Percentiles rank a stretch among this genome's conserved stretches.
phyloP scores from a whole-genome alignment of 2,113 vertebrate species.

The Pomatostomus ruficeps region DNA sequence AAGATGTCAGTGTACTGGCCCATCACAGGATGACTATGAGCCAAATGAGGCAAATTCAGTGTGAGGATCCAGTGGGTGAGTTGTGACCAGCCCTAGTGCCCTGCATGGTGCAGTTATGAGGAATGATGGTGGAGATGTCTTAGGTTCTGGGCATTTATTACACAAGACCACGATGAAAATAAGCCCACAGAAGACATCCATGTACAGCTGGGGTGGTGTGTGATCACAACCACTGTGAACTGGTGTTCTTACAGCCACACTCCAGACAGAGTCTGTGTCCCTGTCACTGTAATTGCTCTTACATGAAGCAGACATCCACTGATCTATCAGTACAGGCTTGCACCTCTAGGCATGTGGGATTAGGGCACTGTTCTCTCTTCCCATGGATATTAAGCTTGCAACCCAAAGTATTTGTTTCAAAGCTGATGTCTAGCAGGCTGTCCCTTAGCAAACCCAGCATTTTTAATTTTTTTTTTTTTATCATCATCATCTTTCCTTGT shows the following conservation, averaged over 20 bases:
- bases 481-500: background rate
- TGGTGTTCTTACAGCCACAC: background rate
- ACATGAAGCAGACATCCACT: rapidly evolving
- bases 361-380: background rate
- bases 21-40: constrained; percentile 16
- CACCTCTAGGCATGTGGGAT: background rate
- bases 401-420: background rate
- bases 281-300: background rate
- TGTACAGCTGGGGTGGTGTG: background rate
- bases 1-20: background rate
- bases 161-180: background rate
- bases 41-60: background rate
- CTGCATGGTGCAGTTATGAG: background rate
- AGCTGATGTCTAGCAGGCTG: background rate
- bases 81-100: background rate
- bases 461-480: background rate
- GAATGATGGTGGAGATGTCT: rapidly evolving
- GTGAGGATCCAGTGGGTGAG: background rate
- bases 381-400: background rate
- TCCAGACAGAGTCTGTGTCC: background rate
- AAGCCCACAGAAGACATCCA: background rate
- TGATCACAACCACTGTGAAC: background rate
- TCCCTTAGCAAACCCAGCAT: background rate
- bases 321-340: background rate
- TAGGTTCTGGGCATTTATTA: background rate